Evolutionary conservation across 2,797 vertebrate species (phyloP), one percentile per base, ranked within the genome.

Genomic region (Sebastes jordani): DNA sequence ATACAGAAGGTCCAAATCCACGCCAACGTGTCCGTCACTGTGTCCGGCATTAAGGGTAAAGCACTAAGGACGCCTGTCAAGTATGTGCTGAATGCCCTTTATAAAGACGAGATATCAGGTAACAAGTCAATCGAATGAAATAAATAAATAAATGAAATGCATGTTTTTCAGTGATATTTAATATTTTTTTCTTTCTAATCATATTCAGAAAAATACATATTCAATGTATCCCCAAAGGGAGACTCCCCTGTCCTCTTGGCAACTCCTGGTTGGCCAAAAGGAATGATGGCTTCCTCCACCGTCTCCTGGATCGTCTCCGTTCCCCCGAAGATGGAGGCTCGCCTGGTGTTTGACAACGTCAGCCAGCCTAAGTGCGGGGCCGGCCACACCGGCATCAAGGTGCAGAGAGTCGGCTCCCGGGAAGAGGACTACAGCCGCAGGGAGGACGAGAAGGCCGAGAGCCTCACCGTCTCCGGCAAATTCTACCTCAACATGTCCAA

Each of bases 401-500:
- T 99, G 56, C 95, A 96, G 83, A 95, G 94, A 1, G 85, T 96
- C 38, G 46, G 18, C 5, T 3, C 1, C 0, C 42, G 10, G 1
- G 90, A 89, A 0, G 92, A 95, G 71, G 92, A 96, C 36, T 95
- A 94, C 1, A 96, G 95, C 77, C 92, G 93, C 69, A 91, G 97
- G 1, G 97, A 98, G 85, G 96, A 97, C 0, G 94, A 96, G 67
- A 61, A 55, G 1, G 91, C 96, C 1, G 93, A 95, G 0, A 52
- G 74, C 3, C 64, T 95, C 16, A 78, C 84, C 0, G 89, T 95
- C 78, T 77, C 83, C 0, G 90, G 93, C 16, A 90, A 36, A 77
- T 99, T 99, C 93, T 99, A 97, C 96, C 94, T 99, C 56, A 99
- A 99, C 70, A 86, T 98, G 93, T 97, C 97, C 84, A 99, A 98